Evolutionary conservation across 1,140 invertebrate species (phyloP).

Genomic region (Drosophila gunungcola): DNA sequence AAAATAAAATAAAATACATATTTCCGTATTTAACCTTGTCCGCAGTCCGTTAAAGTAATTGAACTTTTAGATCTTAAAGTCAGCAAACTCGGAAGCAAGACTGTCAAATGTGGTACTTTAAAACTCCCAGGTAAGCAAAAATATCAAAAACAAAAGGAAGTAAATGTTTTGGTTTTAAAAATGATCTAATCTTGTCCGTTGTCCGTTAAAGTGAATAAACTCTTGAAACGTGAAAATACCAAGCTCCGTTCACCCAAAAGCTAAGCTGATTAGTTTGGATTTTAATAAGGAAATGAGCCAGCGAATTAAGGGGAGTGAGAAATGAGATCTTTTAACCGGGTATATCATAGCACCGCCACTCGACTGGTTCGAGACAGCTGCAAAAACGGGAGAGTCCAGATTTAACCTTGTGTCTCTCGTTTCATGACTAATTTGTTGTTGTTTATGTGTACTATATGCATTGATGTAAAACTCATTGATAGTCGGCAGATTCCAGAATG

Average conservation of each 20-base stretch:
- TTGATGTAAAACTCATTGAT: conserved; percentile 41
- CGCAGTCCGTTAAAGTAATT: conserved; percentile 5
- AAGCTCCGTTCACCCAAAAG: background rate
- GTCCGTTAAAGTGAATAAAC: conserved; percentile 26
- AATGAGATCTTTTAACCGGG: background rate
- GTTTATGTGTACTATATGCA: conserved; percentile 6
- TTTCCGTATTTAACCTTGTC: conserved; percentile 15
- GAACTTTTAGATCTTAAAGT: conserved; percentile 4
- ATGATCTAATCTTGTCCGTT: conserved; percentile 21
- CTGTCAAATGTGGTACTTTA: background rate
- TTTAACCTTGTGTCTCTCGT: conserved; percentile 26
- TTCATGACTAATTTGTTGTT: conserved; percentile 44
- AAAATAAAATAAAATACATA: conserved; percentile 2
- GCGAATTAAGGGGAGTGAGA: background rate
- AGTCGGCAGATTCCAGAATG: conserved; percentile 23
- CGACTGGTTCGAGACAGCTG: conserved; percentile 12
- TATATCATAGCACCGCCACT: background rate
- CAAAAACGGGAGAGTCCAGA: conserved; percentile 33
- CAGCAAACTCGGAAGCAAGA: background rate
- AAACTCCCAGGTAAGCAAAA: no score
- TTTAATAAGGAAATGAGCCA: conserved; percentile 29
- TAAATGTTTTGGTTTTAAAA: conserved; percentile 12
- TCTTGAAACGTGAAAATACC: background rate
- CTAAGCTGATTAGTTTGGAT: conserved; percentile 17
- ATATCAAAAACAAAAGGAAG: background rate